Percentiles rank a stretch among this genome's conserved stretches.
Evolutionary conservation across 2,888 invertebrate species (phyloP).

Genomic region (Cheilosia scutellata): DNA sequence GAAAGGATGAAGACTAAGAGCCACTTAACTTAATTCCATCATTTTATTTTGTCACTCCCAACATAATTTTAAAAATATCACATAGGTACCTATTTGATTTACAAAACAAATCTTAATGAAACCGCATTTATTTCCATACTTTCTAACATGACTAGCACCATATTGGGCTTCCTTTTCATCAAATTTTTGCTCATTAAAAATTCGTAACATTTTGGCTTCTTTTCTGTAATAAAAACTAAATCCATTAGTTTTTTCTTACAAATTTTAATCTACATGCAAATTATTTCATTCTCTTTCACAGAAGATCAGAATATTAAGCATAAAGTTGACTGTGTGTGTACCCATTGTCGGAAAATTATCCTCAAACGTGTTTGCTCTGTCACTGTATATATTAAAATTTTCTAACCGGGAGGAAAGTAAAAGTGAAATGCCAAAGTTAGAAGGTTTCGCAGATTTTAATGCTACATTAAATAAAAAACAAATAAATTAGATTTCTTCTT

Average conservation of each 20-base stretch:
- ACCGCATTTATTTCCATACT: background rate
- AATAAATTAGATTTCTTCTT: conserved; percentile 34
- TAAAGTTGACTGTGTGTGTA: conserved; percentile 24
- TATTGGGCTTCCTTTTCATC: background rate
- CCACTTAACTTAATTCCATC: no score
- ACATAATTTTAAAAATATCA: no score
- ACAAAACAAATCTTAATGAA: no score
- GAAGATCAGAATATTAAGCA: conserved; percentile 43
- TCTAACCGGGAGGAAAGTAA: conserved; percentile 6
- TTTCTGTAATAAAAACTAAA: conserved; percentile 29
- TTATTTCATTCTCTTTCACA: conserved; percentile 44
- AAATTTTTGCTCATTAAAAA: conserved; percentile 8
- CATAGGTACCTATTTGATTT: no score
- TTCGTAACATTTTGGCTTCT: conserved; percentile 20
- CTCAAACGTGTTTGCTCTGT: conserved; percentile 21
- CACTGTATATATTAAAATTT: conserved; percentile 40
- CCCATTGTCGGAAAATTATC: conserved; percentile 11
- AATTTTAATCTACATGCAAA: conserved; percentile 55
- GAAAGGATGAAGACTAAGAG: no score
- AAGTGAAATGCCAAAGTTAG: conserved; percentile 28
- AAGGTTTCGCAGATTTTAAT: conserved; percentile 11
- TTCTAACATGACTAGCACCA: background rate
- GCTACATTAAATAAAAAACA: conserved; percentile 23
- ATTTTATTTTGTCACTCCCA: no score
- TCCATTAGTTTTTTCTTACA: conserved; percentile 30